Evolutionary conservation across 2,888 invertebrate species (phyloP).

Genomic region (Pherbina coryleti): DNA sequence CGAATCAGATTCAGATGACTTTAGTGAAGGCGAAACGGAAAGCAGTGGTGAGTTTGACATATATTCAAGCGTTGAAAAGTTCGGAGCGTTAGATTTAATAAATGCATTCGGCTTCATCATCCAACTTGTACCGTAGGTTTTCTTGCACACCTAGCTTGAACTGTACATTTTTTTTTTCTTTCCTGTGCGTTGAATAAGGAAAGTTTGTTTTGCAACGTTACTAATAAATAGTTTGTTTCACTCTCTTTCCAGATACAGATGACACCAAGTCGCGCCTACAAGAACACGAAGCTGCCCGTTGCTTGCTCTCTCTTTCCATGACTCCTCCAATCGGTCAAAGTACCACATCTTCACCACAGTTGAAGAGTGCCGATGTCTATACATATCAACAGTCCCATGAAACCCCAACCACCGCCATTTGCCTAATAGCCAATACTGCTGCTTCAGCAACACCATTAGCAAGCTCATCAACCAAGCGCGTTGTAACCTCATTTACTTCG

Average conservation of each 20-base stretch:
- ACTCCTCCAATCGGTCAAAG: conserved; percentile 70
- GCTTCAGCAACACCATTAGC: background rate
- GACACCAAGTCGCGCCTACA: conserved; percentile 79
- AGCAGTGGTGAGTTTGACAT: conserved; percentile 75
- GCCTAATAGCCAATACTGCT: background rate
- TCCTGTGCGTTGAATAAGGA: no score
- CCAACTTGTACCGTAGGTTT: no score
- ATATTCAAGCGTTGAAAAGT: no score
- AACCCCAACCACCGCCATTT: conserved; percentile 7
- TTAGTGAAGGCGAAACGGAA: conserved; percentile 76
- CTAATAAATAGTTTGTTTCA: background rate
- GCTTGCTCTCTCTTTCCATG: conserved; percentile 80
- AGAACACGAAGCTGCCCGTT: conserved; percentile 89
- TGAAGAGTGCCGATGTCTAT: conserved; percentile 45
- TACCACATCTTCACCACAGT: conserved; percentile 63
- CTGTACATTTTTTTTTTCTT: no score
- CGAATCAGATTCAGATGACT: conserved; percentile 78
- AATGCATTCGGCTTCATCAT: no score
- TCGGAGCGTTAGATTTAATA: no score
- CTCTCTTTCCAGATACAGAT: conserved; percentile 73
- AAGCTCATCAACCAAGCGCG: conserved; percentile 55
- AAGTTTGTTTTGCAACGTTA: background rate
- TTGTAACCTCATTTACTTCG: conserved; percentile 64
- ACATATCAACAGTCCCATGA: conserved; percentile 49
- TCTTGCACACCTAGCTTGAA: no score